A percentile compares a stretch with the other conserved stretches of the same genome.
Conservation (phyloP, 2,797 vertebrate genomes). For the Pseudochirops cupreus region DNA sequence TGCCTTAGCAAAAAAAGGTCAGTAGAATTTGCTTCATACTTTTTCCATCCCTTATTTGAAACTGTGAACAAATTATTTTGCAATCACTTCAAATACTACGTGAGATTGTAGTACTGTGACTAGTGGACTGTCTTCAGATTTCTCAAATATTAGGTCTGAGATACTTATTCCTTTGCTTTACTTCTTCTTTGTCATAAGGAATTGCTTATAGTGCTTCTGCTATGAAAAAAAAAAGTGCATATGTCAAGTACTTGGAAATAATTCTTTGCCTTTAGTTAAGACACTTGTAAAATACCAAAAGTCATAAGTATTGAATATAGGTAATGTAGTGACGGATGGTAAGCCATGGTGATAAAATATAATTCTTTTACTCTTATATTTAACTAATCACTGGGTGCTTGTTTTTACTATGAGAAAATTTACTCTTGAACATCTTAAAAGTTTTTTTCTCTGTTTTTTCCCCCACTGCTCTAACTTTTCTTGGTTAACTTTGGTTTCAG, state of each 20-base stretch:
- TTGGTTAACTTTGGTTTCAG: conserved; percentile 61
- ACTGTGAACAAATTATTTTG: conserved; percentile 13
- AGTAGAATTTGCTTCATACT: conserved; percentile 74
- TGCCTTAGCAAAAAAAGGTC: conserved; percentile 94
- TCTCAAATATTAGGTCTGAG: background rate
- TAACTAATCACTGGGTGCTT: background rate
- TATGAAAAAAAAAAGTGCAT: background rate
- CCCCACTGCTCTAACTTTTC: background rate
- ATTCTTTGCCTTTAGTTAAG: background rate
- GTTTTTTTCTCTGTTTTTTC: conserved; percentile 17
- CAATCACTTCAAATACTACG: background rate
- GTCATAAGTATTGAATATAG: background rate
- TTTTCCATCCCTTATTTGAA: background rate
- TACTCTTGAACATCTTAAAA: conserved; percentile 48
- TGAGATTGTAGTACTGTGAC: conserved; percentile 41
- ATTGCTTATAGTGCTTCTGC: background rate
- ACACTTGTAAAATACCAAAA: background rate
- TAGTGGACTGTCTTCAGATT: conserved; percentile 34
- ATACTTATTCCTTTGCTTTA: background rate
- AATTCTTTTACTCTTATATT: background rate
- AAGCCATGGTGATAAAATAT: background rate
- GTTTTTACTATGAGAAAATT: conserved; percentile 42
- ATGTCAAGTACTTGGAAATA: background rate
- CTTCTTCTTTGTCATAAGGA: background rate
- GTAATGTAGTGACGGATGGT: background rate